Evolutionary conservation across 2,888 invertebrate species (phyloP), one percentile per base, ranked within the genome.

Genomic region (Cyclophora albipunctata): DNA sequence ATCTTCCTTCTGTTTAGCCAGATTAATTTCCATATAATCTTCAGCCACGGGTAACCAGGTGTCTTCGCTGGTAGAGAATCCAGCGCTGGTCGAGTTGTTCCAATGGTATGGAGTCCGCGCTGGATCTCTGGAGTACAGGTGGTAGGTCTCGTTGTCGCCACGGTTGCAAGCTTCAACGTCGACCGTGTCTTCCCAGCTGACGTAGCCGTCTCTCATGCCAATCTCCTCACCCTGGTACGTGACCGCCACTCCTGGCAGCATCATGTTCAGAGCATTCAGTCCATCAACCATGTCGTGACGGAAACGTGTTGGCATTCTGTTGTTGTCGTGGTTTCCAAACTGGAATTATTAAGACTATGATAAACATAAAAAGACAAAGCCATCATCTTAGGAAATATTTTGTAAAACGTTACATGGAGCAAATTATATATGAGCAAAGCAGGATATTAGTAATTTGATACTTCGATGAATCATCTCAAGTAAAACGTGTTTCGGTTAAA

Each of bases 141-240:
- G 71, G 63, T 91, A 92, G 3, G 89, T 85, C 0, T 89, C 81
- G 1, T 81, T 78, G 42, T 85, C 78, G 0, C 92, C 92, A 34
- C 88, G 83, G 54, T 87, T 89, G 53, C 83, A 81, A 0, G 91
- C 92, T 35, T 85, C 83, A 0, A 91, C 88, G 60, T 91, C 92
- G 0, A 90, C 79, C 0, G 91, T 91, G 49, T 92, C 89, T 4
- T 89, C 80, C 79, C 87, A 91, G 55, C 90, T 84, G 49, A 92
- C 86, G 53, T 73, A 75, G 0, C 90, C 90, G 59, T 94, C 91
- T 41, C 81, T 76, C 93, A 94, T 93, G 0, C 93, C 94, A 34
- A 95, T 91, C 73, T 95, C 95, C 65, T 95, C 94, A 0, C 95
- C 96, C 65, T 96, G 95, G 78, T 96, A 96, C 0, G 93, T 92